phyloP scores from a whole-genome alignment of 2,797 vertebrate genomes.

The Poeciliopsis paucimaculata region DNA sequence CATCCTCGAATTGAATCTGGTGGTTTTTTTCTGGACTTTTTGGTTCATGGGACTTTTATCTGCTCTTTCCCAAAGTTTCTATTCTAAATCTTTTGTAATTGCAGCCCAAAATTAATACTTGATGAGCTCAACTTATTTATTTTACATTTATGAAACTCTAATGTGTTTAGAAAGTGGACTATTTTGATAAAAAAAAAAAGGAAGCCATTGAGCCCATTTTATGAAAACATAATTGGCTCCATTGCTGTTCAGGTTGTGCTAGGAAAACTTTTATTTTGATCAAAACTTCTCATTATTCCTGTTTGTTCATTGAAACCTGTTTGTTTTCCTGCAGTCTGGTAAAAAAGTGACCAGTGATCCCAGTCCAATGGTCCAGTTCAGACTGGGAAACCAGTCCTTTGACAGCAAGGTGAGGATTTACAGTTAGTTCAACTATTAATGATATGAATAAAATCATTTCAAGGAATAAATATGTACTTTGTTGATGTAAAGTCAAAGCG shows the following conservation, averaged over 20 bases:
- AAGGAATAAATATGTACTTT: too few species aligned
- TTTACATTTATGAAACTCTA: not conserved
- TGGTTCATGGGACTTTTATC: slow-evolving; percentile 9
- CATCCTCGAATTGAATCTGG: slow-evolving; percentile 6
- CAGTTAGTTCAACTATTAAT: not conserved
- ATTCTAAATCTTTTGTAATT: not conserved
- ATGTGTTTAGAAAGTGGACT: not conserved
- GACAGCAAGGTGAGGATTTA: slow-evolving; percentile 91
- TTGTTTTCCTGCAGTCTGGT: slow-evolving; percentile 82
- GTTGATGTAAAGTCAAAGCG: not conserved
- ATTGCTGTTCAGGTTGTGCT: not conserved
- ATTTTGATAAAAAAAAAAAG: not conserved
- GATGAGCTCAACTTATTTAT: slow-evolving; percentile 2
- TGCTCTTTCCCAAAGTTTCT: slow-evolving; percentile 8
- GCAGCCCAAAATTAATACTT: not conserved
- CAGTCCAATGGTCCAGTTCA: slow-evolving; percentile 91
- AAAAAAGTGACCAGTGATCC: slow-evolving; percentile 95
- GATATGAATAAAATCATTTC: not conserved
- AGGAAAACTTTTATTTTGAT: not conserved
- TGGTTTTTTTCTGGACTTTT: slow-evolving; percentile 10
- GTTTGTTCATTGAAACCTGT: slow-evolving; percentile 14
- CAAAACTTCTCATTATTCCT: fast-evolving
- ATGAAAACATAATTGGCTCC: not conserved
- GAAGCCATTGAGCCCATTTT: not conserved
- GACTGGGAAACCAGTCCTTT: slow-evolving; percentile 87